Evolutionary conservation across 1,140 invertebrate genomes (phyloP).

Genomic region (Myzus persicae): DNA sequence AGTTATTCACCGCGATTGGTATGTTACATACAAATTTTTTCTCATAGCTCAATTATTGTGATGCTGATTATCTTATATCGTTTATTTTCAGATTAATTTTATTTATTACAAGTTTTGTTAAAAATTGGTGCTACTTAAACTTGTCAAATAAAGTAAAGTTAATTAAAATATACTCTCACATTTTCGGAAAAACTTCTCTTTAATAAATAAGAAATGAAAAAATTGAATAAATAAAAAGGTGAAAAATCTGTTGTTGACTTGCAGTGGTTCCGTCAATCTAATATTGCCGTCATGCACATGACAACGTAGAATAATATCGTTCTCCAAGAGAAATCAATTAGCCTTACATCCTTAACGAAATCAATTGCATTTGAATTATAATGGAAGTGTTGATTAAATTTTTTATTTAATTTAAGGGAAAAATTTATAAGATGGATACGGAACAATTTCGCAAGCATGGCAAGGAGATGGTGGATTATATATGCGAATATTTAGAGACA

Average conservation of each 20-base stretch:
- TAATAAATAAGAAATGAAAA: slow-evolving; percentile 41
- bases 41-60: background rate
- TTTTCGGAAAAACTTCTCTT: slow-evolving; percentile 24
- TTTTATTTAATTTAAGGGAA: slow-evolving; percentile 15
- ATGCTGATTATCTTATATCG: background rate
- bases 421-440: slow-evolving; percentile 76
- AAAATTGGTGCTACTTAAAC: background rate
- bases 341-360: background rate
- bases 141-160: slow-evolving; percentile 29
- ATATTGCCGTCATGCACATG: slow-evolving; percentile 7
- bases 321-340: slow-evolving; percentile 37
- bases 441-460: slow-evolving; percentile 88
- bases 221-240: slow-evolving; percentile 44
- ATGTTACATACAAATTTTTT: too few species aligned
- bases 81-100: background rate
- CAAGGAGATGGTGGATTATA: slow-evolving; percentile 98
- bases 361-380: slow-evolving; percentile 40
- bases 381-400: slow-evolving; percentile 31
- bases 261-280: slow-evolving; percentile 35
- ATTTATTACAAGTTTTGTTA: background rate
- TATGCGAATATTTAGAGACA: slow-evolving; percentile 92
- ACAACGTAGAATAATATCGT: slow-evolving; percentile 25
- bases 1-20: too few species aligned
- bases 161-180: slow-evolving; percentile 49
- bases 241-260: slow-evolving; percentile 47